Percentiles rank a stretch among this genome's conserved stretches.
phyloP scores from a whole-genome alignment of 2,113 vertebrate species.

The Lucifuga dentata region DNA sequence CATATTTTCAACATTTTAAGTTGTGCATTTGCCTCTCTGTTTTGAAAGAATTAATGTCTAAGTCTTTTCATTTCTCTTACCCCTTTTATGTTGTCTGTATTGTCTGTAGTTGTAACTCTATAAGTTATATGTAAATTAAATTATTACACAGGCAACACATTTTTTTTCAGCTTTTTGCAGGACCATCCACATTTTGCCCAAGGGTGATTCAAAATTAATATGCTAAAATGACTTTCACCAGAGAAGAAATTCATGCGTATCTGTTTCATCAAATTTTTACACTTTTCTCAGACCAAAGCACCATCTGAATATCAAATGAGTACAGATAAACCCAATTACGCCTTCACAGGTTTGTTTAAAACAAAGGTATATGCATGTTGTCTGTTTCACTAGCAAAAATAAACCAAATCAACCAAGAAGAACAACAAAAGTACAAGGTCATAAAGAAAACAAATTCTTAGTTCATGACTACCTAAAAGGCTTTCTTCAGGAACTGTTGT shows the following conservation, averaged over 20 bases:
- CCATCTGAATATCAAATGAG: constrained; percentile 49
- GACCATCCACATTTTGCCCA: constrained; percentile 24
- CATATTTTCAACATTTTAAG: too few relatives aligned
- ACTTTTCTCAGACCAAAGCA: constrained; percentile 41
- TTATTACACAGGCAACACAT: constrained; percentile 20
- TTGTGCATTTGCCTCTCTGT: too few relatives aligned
- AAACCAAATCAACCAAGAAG: constrained; percentile 23
- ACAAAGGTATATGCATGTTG: constrained; percentile 35
- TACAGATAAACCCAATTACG: constrained; percentile 16
- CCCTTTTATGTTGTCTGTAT: constrained; percentile 10
- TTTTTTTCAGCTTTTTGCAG: constrained; percentile 39
- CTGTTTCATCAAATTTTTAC: constrained; percentile 53
- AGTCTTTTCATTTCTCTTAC: background rate
- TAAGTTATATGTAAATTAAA: constrained; percentile 18
- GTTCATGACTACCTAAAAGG: background rate
- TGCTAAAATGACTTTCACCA: constrained; percentile 52
- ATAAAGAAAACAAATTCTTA: constrained; percentile 12
- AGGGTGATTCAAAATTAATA: constrained; percentile 44
- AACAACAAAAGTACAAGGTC: constrained; percentile 20
- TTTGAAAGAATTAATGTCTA: too few relatives aligned
- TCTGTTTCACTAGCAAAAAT: background rate
- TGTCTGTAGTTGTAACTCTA: constrained; percentile 14
- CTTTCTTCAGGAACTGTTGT: background rate
- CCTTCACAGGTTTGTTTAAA: constrained; percentile 25
- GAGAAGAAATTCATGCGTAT: constrained; percentile 57